Percentiles rank a stretch among this genome's conserved stretches.
phyloP scores from a whole-genome alignment of 2,888 invertebrate genomes.

The Lasius platythorax region DNA sequence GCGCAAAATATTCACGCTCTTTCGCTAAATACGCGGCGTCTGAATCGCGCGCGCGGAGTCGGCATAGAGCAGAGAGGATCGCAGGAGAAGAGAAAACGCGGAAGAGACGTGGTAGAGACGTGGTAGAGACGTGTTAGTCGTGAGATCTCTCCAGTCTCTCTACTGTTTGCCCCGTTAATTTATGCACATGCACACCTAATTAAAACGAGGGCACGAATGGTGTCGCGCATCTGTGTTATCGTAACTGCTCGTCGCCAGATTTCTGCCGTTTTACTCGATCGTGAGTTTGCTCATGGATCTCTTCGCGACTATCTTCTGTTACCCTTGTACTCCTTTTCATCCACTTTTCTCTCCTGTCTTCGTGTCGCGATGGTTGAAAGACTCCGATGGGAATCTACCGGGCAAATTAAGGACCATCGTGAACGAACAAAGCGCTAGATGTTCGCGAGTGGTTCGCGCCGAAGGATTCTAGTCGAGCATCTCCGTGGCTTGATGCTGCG shows the following conservation, averaged over 20 bases:
- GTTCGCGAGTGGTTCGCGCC: neutral
- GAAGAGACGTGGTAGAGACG: constrained; percentile 25
- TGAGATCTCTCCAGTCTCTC: constrained; percentile 38
- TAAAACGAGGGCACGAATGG: constrained; percentile 69
- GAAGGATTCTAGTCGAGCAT: neutral
- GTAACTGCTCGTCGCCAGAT: constrained; percentile 63
- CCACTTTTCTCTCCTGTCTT: neutral
- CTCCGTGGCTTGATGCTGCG: neutral
- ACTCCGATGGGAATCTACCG: constrained; percentile 11
- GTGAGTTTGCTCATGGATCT: constrained; percentile 53
- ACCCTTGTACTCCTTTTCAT: neutral
- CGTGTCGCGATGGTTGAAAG: constrained; percentile 38
- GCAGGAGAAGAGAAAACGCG: neutral
- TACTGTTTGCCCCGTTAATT: constrained; percentile 60
- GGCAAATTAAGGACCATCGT: constrained; percentile 8
- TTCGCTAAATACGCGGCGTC: constrained; percentile 7
- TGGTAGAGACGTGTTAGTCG: constrained; percentile 44
- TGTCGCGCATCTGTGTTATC: constrained; percentile 66
- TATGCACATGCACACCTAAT: constrained; percentile 70
- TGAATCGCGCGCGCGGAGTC: neutral
- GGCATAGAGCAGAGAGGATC: neutral
- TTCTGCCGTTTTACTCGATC: constrained; percentile 66
- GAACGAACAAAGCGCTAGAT: neutral
- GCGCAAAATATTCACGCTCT: constrained; percentile 50
- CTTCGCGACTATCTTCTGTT: constrained; percentile 4